Evolutionary conservation across 2,888 invertebrate species (phyloP).

Genomic region (Nasonia oneida): DNA sequence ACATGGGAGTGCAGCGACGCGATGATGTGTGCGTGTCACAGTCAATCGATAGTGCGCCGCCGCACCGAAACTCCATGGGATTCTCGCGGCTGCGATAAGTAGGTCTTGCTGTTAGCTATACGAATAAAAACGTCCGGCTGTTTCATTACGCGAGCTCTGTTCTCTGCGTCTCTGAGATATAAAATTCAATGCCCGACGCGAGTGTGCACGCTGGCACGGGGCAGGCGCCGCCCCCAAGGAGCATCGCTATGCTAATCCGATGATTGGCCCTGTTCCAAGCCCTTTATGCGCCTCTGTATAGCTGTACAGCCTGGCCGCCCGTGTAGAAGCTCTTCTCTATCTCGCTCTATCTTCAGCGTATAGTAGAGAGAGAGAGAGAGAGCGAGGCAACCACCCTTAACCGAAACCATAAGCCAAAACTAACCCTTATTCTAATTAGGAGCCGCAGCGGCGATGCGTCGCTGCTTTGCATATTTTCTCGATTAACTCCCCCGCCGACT

Average conservation of each 20-base stretch:
- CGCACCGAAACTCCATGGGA: slow-evolving; percentile 66
- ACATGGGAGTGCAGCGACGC: slow-evolving; percentile 32
- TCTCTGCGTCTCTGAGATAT: slow-evolving; percentile 66
- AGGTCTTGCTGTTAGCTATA: slow-evolving; percentile 1
- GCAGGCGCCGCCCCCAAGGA: slow-evolving; percentile 67
- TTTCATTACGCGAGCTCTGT: background rate
- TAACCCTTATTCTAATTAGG: slow-evolving; percentile 79
- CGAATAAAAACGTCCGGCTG: no score
- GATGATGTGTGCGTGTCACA: slow-evolving; percentile 60
- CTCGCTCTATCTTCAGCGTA: slow-evolving; percentile 50
- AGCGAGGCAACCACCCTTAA: slow-evolving; percentile 68
- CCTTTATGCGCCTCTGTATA: slow-evolving; percentile 55
- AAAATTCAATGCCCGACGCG: slow-evolving; percentile 73
- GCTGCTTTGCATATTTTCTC: slow-evolving; percentile 76
- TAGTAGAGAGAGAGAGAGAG: slow-evolving; percentile 62
- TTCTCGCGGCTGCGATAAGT: slow-evolving; percentile 64
- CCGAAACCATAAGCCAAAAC: slow-evolving; percentile 76
- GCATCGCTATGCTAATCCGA: slow-evolving; percentile 80
- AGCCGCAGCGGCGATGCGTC: slow-evolving; percentile 64
- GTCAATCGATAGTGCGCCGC: slow-evolving; percentile 70
- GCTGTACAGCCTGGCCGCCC: background rate
- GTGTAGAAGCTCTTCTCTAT: background rate
- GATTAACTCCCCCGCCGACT: slow-evolving; percentile 71
- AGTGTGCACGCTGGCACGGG: slow-evolving; percentile 73
- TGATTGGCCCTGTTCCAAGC: slow-evolving; percentile 78